Conservation (phyloP, 2,797 vertebrate genomes). For the Hybognathus amarus region DNA sequence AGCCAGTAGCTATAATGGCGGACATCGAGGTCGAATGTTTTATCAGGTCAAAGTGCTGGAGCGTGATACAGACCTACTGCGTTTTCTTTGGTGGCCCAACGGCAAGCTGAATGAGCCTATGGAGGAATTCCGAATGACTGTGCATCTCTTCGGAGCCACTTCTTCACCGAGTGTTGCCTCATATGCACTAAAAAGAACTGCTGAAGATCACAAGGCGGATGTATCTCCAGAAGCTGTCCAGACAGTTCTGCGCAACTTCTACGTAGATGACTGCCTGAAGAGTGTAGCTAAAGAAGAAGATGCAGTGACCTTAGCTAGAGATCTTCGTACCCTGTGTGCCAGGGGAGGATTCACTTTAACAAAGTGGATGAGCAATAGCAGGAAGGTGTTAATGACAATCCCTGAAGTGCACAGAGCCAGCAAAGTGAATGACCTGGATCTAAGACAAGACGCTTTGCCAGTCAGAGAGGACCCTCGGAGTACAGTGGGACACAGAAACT, state of each 20-base stretch:
- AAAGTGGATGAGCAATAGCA: conserved; percentile 52
- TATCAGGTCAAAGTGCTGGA: conserved; percentile 29
- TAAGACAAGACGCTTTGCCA: conserved; percentile 29
- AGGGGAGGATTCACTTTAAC: conserved; percentile 41
- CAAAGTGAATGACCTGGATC: conserved; percentile 42
- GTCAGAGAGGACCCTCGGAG: conserved; percentile 31
- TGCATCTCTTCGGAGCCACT: conserved; percentile 40
- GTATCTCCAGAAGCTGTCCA: conserved; percentile 31
- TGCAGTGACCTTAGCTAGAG: conserved; percentile 5
- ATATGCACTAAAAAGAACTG: conserved; percentile 29
- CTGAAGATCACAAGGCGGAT: conserved; percentile 36
- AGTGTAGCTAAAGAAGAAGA: conserved; percentile 16
- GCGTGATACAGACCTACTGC: conserved; percentile 27
- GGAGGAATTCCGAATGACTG: conserved; percentile 34
- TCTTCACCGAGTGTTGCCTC: conserved; percentile 42
- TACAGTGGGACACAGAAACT: conserved; percentile 48
- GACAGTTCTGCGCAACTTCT: conserved; percentile 44
- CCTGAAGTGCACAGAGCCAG: conserved; percentile 38
- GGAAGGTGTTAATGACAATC: conserved; percentile 28
- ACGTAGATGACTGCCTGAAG: conserved; percentile 49
- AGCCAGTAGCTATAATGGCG: conserved; percentile 38
- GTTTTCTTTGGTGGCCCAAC: conserved; percentile 48
- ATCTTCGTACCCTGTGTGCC: conserved; percentile 38
- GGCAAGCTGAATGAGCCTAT: conserved; percentile 3
- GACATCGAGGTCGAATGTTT: conserved; percentile 39